Conservation (phyloP, 2,113 vertebrate species). For the Amphilophus citrinellus region DNA sequence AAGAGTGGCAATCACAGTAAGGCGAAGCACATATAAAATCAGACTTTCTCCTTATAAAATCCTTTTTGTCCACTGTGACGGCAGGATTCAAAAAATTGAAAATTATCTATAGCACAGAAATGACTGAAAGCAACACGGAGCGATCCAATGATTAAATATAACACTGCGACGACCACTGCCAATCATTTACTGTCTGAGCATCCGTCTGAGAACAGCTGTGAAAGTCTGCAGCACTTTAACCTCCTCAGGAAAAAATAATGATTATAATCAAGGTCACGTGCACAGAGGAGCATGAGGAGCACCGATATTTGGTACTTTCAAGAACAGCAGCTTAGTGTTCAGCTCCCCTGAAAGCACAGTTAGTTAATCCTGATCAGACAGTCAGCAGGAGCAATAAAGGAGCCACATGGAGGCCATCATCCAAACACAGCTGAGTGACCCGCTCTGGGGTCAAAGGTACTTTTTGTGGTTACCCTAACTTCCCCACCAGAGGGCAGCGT, state of each 20-base stretch:
- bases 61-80: background rate
- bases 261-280: background rate
- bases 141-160: background rate
- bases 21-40: background rate
- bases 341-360: background rate
- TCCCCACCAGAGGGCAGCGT: too few species aligned
- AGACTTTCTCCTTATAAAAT: constrained; percentile 19
- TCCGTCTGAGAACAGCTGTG: background rate
- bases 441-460: too few species aligned
- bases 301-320: constrained; percentile 6
- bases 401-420: too few species aligned
- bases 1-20: constrained; percentile 45
- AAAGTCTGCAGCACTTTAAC: background rate
- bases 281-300: background rate
- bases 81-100: background rate
- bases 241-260: background rate
- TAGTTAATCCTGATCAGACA: background rate
- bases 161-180: background rate
- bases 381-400: background rate
- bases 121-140: background rate
- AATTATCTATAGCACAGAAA: background rate
- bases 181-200: background rate
- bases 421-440: too few species aligned
- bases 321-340: background rate
- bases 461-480: too few species aligned